Base-by-base conservation (phyloP, 2,113 vertebrate genomes). In the Chlorodrepanis virens region DNA sequence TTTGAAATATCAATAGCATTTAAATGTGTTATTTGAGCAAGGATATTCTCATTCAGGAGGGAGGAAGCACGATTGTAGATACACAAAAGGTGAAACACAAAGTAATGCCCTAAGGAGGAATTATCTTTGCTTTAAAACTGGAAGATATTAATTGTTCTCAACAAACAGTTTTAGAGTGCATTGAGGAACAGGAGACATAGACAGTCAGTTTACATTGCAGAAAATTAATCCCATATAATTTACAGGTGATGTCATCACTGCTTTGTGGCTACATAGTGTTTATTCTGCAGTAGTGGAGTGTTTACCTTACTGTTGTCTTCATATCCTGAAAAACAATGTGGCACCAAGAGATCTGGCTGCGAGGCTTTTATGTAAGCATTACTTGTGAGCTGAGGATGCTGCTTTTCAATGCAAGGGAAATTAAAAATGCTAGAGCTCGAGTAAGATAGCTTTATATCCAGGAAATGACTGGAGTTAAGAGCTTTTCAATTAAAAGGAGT, bases 401-500 rank as follows among this genome's bases (percentile, higher is more conserved):
- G 63, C 75, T 92, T 92, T 96, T 97, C 91, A 88, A 25, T 76
- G 79, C 2, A 9, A 76, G 87, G 60, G 87, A 95, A 94, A 96
- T 96, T 90, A 93, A 90, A 97, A 95, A 84, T 60, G 35, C 72
- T 81, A 84, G 49, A 64, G 70, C 86, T 96, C 2, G 3, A 81
- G 60, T 90, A 80, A 95, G 91, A 88, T 80, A 80, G 68, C 57
- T 92, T 88, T 72, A 57, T 89, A 39, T 65, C 60, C 89, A 96
- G 95, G 94, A 96, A 96, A 95, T 93, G 35, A 37, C 63, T 92
- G 54, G 70, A 74, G 72, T 95, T 92, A 96, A 96, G 92, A 96
- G 95, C 95, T 95, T 96, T 95, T 77, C 83, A 94, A 91, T 96
- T 92, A 94, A 86, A 87, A 83, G 53, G 86, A 87, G 52, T 76